Evolutionary conservation across 2,113 vertebrate genomes (phyloP).

Genomic region (Malurus cyaneus): DNA sequence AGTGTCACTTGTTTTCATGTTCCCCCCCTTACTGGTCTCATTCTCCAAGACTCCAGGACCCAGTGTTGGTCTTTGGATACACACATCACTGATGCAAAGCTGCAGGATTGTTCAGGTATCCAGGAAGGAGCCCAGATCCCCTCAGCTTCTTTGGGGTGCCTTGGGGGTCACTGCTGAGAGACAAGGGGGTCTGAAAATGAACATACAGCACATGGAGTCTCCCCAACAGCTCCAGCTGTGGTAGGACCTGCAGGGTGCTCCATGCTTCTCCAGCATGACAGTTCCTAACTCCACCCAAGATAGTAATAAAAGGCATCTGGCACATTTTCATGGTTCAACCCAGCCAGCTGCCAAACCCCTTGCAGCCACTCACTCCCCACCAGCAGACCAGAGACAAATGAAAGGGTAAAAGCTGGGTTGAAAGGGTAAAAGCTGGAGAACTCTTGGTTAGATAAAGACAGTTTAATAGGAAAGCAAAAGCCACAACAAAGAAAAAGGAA

Average conservation of each 20-base stretch:
- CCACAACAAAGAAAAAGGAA: background rate
- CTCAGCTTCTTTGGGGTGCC: background rate
- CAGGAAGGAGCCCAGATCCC: background rate
- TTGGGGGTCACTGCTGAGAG: background rate
- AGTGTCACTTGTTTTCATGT: background rate
- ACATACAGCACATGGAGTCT: background rate
- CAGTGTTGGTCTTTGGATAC: background rate
- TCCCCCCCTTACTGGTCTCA: background rate
- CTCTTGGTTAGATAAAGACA: background rate
- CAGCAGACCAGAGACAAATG: background rate
- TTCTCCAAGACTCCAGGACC: background rate
- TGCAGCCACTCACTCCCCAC: background rate
- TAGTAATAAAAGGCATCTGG: background rate
- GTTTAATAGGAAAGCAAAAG: background rate
- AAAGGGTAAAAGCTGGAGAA: background rate
- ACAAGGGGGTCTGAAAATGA: background rate
- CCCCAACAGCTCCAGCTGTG: background rate
- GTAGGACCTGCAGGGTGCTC: background rate
- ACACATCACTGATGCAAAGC: background rate
- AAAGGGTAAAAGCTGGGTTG: too few relatives aligned
- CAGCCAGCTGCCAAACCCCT: background rate
- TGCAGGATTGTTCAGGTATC: background rate
- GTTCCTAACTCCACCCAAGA: background rate
- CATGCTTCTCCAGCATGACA: background rate
- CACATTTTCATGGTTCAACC: background rate